phyloP scores from a whole-genome alignment of 2,888 invertebrate species.

The Coenonympha arcania region DNA sequence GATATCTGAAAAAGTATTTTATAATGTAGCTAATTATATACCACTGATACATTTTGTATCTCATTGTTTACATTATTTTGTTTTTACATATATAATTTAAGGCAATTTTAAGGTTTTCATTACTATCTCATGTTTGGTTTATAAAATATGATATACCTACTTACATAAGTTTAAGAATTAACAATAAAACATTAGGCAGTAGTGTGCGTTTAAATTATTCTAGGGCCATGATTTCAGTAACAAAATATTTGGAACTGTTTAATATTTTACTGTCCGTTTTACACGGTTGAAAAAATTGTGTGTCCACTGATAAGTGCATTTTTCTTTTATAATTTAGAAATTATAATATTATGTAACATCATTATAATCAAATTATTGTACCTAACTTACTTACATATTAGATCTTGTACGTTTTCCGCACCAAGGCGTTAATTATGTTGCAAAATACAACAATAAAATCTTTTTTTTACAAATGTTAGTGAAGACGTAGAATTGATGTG shows the following conservation, averaged over 20 bases:
- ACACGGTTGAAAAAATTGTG: no score
- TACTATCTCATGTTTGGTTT: constrained; percentile 19
- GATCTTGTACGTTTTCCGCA: constrained; percentile 3
- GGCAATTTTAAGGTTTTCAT: no score
- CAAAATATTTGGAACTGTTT: not conserved
- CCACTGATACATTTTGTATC: no score
- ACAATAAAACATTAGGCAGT: constrained; percentile 12
- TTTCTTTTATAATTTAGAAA: not conserved
- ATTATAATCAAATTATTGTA: not conserved
- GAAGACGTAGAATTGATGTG: constrained; percentile 54
- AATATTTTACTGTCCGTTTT: no score
- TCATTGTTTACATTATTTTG: no score
- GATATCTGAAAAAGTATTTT: no score
- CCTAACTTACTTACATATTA: not conserved
- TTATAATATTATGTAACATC: not conserved
- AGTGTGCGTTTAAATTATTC: constrained; percentile 16
- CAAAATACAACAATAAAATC: constrained; percentile 21
- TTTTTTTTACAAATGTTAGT: constrained; percentile 56
- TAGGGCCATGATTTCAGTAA: not conserved
- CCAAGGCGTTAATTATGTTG: constrained; percentile 20
- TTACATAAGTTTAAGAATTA: constrained; percentile 20
- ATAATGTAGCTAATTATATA: no score
- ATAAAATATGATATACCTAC: constrained; percentile 14
- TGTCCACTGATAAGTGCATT: not conserved
- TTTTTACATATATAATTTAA: no score